Evolutionary conservation across 2,888 invertebrate genomes (phyloP), one percentile per base, ranked within the genome.

Genomic region (Drosophila siamana): DNA sequence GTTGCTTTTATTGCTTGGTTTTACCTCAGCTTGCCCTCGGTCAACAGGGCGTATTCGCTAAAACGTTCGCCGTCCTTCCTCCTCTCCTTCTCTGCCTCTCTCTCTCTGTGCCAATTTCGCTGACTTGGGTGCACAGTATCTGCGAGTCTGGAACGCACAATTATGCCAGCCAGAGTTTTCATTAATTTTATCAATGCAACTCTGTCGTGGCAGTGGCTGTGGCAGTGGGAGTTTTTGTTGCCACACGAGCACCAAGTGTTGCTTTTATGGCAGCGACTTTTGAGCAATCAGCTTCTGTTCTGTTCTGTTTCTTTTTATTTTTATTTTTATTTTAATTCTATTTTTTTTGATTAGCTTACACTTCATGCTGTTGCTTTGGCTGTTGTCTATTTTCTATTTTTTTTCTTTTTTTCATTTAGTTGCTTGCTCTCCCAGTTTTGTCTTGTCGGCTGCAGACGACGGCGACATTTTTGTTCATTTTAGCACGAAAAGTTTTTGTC

Each of bases 311-410:
- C 8, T 26, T 6, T 16, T 7, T 15, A 2, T 41, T 19, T 41
- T 1, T 15, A 15, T 41, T 41, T 55, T 43, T 44, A 24, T 28
- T 48, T 52, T 63, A 44, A 62, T 69, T 61, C 52, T 50, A 69
- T 67, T 66, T 65, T 52, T 80, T 75, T 83, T 83, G 65, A 86
- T 81, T 86, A 73, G 77, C 60, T 57, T 57, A 48, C 59, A 78
- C 51, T 69, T 69, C 61, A 66, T 66, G 66, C 61, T 56, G 40
- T 56, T 68, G 16, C 19, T 57, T 48, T 40, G 47, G 40, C 65
- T 61, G 7, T 26, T 22, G 3, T 26, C 19, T 13, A 33, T 28
- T 61, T 71, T 46, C 44, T 55, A 33, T 43, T 19, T n/a, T 59
- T n/a, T n/a, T n/a, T n/a, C n/a, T n/a, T n/a, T n/a, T n/a, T 43